Base-by-base conservation (phyloP, 2,113 vertebrate genomes). In the Gymnobelideus leadbeateri region DNA sequence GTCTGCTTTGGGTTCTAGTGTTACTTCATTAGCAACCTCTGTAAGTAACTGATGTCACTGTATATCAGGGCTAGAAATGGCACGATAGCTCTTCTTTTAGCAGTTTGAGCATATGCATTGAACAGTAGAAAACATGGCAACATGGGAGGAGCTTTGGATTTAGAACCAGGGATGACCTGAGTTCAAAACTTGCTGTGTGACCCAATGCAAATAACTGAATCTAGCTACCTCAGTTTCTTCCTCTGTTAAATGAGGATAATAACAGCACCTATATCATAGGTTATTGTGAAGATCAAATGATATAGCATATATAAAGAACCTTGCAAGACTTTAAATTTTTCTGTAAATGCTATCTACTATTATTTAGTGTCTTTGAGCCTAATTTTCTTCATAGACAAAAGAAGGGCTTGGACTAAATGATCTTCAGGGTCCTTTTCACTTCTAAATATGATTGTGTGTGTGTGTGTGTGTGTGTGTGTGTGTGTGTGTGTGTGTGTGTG, bases 41-140 rank as follows among this genome's bases (percentile, higher is more conserved):
- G 0, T 89, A 57, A 96, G 61, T 96, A 91, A 11, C 92, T 96
- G 47, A 25, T 92, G 5, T 94, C 54, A 57, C 90, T 96, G 37
- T 9, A 89, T 51, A 0, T 11, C 24, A 90, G 2, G 91, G 19
- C 43, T 51, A 90, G 77, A 92, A 50, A 50, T 91, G 16, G 43
- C 37, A 91, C 49, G 68, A 31, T 21, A 93, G 43, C 1, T 49
- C 0, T 92, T 98, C 28, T 57, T 92, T 90, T 91, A 55, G 92
- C 52, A 28, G 37, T 77, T 0, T 53, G 52, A 84, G 46, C 14
- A 19, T 52, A 31, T 6, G 7, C 0, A 14, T 51, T 94, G 50
- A 84, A 84, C 16, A 43, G 16, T 19, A 84, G 68, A 84, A 19
- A 84, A 6, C 68, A 84, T 21, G 16, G 19, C 23, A 43, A 14